Conservation (phyloP, 2,113 vertebrate species). For the Theristicus caerulescens region DNA sequence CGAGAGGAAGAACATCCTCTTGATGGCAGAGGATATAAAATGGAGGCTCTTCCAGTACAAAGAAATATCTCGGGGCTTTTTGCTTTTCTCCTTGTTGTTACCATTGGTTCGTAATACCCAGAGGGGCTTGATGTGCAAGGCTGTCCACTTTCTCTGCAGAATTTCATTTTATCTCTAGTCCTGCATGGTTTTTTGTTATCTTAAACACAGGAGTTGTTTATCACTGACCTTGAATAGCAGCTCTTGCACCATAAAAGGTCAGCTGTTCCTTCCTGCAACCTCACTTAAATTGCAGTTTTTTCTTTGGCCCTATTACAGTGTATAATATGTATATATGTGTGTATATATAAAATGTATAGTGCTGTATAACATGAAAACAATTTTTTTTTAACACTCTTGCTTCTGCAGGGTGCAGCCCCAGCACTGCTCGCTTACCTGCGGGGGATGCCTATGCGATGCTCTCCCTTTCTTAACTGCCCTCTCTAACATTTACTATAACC, state of each 20-base stretch:
- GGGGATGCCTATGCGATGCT: not conserved
- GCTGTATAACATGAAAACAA: not conserved
- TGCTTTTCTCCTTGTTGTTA: not conserved
- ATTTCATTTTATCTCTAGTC: not conserved
- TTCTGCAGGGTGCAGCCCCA: not conserved
- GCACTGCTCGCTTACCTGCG: not conserved
- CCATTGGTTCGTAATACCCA: accelerated
- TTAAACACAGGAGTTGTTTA: not conserved
- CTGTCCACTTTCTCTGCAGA: not conserved
- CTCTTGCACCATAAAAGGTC: not conserved
- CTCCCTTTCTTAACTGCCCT: not conserved
- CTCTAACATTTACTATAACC: not conserved
- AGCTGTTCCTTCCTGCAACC: not conserved
- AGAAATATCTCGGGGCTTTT: not conserved
- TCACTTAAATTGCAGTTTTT: not conserved
- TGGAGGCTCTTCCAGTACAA: not conserved
- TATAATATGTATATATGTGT: too few relatives aligned
- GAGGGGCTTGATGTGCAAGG: not conserved
- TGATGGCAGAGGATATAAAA: not conserved
- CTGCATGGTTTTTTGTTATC: not conserved
- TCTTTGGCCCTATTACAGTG: not conserved
- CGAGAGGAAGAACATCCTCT: not conserved
- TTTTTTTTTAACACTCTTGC: not conserved
- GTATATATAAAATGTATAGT: too few relatives aligned
- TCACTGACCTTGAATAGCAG: not conserved